A percentile compares a stretch with the other conserved stretches of the same genome.
Conservation (phyloP, 2,888 invertebrate species). For the Anaspis maculata region DNA sequence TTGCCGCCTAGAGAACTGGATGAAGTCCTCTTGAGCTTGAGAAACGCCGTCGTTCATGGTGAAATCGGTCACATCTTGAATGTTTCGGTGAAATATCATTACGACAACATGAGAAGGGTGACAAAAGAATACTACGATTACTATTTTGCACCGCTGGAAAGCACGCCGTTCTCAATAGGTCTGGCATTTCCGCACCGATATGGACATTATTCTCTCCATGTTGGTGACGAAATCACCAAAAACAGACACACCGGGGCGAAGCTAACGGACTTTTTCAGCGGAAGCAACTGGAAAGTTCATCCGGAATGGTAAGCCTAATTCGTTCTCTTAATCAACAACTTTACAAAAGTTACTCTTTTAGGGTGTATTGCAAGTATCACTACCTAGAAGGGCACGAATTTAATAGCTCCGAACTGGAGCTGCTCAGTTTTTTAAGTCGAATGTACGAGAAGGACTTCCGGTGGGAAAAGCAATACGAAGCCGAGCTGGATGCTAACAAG, state of each 20-base stretch:
- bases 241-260: conserved; percentile 57
- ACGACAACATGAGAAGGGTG: conserved; percentile 77
- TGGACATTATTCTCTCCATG: conserved; percentile 64
- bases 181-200: conserved; percentile 75
- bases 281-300: conserved; percentile 69
- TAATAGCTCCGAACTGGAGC: conserved; percentile 62
- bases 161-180: conserved; percentile 84
- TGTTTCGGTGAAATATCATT: conserved; percentile 70
- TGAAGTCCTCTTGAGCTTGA: conserved; percentile 48
- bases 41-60: conserved; percentile 66
- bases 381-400: conserved; percentile 72
- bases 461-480: conserved; percentile 56
- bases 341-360: conserved; percentile 29
- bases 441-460: conserved; percentile 53
- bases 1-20: conserved; percentile 58
- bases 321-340: conserved; percentile 2
- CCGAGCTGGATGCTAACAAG: conserved; percentile 24
- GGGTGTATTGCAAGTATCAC: conserved; percentile 84
- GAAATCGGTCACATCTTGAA: conserved; percentile 55
- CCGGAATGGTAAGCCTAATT: conserved; percentile 72
- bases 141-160: conserved; percentile 71
- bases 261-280: conserved; percentile 65
- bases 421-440: conserved; percentile 65
- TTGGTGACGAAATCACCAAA: conserved; percentile 68
- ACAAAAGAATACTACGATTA: conserved; percentile 73